Conservation (phyloP, 1,140 invertebrate genomes). For the Aricia agestis region DNA sequence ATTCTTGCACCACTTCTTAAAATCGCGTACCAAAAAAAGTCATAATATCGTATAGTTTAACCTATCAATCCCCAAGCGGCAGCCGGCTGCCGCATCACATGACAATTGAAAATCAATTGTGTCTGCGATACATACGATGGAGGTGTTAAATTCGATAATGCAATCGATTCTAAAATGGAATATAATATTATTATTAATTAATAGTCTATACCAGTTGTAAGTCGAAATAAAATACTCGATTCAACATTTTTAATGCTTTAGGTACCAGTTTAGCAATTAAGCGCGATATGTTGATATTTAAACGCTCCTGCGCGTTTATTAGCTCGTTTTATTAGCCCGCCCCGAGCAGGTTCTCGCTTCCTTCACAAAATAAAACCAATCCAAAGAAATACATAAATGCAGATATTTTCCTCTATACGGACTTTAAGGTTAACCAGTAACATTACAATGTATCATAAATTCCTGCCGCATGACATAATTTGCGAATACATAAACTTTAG, state of each 20-base stretch:
- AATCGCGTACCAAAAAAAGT: too few species aligned
- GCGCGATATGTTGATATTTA: constrained; percentile 10
- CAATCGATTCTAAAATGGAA: too few species aligned
- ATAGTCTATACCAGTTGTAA: too few species aligned
- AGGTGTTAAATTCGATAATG: too few species aligned
- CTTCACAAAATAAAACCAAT: constrained; percentile 5
- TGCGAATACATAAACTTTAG: background rate
- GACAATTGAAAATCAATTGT: too few species aligned
- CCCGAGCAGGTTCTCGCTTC: background rate
- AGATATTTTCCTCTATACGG: background rate
- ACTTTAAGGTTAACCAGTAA: constrained; percentile 3
- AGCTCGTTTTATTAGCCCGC: background rate
- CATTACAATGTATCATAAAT: constrained; percentile 12
- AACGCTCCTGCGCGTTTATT: background rate
- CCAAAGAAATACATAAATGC: constrained; percentile 4
- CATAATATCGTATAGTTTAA: too few species aligned
- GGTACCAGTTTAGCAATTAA: background rate
- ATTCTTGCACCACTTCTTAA: too few species aligned
- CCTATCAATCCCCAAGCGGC: too few species aligned
- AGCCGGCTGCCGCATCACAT: too few species aligned
- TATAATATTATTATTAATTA: too few species aligned
- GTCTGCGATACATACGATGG: too few species aligned
- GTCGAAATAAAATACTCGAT: background rate
- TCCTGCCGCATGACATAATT: background rate
- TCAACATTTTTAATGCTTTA: background rate